Conservation (phyloP, 2,797 vertebrate genomes). For the Falco rusticolus region DNA sequence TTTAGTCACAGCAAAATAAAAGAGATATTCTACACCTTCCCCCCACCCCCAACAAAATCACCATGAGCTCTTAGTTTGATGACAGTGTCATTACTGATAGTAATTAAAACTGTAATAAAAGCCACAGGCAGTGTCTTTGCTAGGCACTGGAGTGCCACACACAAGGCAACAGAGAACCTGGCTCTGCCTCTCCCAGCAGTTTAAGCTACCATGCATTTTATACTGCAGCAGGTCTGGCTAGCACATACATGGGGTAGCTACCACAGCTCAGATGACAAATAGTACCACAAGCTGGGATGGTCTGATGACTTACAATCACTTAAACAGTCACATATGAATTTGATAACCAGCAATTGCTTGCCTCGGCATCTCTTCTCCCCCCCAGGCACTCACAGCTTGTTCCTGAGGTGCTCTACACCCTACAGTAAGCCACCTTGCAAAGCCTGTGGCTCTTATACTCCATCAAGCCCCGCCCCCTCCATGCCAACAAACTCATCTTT, state of each 20-base stretch:
- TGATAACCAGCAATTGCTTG: background rate
- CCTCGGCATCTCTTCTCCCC: background rate
- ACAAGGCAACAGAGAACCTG: background rate
- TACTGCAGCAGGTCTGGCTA: background rate
- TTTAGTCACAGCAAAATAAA: background rate
- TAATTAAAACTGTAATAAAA: background rate
- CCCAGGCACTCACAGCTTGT: background rate
- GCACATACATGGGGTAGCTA: background rate
- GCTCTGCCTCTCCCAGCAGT: background rate
- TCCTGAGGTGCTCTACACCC: background rate
- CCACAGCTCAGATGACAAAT: background rate
- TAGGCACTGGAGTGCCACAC: background rate
- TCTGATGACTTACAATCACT: background rate
- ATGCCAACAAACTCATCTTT: slow-evolving; percentile 45
- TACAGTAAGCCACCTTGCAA: background rate
- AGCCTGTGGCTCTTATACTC: background rate
- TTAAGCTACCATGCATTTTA: background rate
- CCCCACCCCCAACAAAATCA: background rate
- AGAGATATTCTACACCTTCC: background rate
- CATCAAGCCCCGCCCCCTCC: background rate
- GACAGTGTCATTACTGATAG: background rate
- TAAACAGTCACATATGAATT: background rate
- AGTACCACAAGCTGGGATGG: background rate
- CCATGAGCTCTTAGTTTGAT: background rate
- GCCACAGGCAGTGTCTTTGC: background rate